Evolutionary conservation across 2,797 vertebrate species (phyloP).

Genomic region (Alectoris magna): DNA sequence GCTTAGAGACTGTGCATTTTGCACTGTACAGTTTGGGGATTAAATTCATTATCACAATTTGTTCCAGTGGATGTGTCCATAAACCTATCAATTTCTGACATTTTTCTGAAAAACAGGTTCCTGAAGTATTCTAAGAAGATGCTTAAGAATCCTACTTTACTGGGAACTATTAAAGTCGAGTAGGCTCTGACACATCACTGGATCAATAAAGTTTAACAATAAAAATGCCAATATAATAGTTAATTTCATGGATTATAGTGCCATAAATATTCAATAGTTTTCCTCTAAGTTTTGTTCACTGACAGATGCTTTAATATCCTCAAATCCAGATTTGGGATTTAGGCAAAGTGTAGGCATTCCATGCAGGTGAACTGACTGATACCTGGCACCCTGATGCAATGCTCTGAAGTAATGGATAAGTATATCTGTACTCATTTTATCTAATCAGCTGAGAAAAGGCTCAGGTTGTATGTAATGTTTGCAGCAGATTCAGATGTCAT

Average conservation of each 20-base stretch:
- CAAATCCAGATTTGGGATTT: not conserved
- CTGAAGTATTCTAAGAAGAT: not conserved
- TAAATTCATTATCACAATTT: not conserved
- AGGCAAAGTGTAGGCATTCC: not conserved
- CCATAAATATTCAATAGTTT: fast-evolving
- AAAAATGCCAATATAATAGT: not conserved
- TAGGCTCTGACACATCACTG: not conserved
- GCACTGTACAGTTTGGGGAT: not conserved
- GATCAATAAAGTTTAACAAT: not conserved
- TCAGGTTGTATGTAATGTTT: not conserved
- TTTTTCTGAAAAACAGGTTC: not conserved
- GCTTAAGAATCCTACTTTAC: not conserved
- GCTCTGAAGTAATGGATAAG: not conserved
- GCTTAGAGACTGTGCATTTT: not conserved
- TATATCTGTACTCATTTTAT: not conserved
- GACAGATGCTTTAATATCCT: not conserved
- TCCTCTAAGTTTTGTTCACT: not conserved
- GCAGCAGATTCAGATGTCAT: not conserved
- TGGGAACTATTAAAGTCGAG: not conserved
- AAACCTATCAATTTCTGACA: not conserved
- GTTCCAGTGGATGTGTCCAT: not conserved
- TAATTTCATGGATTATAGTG: not conserved
- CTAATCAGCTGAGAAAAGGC: not conserved
- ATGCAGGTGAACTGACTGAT: not conserved
- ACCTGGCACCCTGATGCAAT: not conserved